Percentiles rank a stretch among this genome's conserved stretches.
Evolutionary conservation across 2,888 invertebrate genomes (phyloP).

Genomic region (Bellardia bayeri): DNA sequence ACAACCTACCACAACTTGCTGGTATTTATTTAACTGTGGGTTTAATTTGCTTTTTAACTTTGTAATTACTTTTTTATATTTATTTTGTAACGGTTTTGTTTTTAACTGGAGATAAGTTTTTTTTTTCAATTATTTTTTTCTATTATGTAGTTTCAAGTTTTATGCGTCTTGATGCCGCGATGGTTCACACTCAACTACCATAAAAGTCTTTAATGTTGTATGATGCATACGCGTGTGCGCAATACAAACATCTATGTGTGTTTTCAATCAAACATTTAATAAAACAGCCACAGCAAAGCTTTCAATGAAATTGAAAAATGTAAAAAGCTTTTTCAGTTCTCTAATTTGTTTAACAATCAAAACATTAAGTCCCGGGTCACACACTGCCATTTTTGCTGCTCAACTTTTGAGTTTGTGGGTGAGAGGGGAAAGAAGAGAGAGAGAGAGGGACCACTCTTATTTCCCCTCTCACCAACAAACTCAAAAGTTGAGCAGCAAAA

Average conservation of each 20-base stretch:
- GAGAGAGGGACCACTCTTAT: no score
- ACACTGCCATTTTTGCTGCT: no score
- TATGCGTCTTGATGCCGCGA: conserved; percentile 73
- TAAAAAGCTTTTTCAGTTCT: conserved; percentile 61
- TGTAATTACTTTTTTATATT: neutral
- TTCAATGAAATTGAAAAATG: conserved; percentile 29
- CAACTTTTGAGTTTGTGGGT: no score
- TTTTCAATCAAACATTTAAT: conserved; percentile 49
- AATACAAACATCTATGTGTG: conserved; percentile 40
- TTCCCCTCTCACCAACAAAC: no score
- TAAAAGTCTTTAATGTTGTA: conserved; percentile 56
- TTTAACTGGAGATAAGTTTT: neutral
- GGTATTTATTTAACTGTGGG: conserved; percentile 8
- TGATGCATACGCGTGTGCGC: conserved; percentile 66
- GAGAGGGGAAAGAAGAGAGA: no score
- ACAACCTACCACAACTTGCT: conserved; percentile 4
- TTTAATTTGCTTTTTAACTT: conserved; percentile 19
- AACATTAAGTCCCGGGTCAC: no score
- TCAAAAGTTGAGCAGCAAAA: no score
- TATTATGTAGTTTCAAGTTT: conserved; percentile 13
- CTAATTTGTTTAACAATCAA: conserved; percentile 26
- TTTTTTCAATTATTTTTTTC: neutral
- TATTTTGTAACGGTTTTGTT: conserved; percentile 59
- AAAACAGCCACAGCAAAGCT: conserved; percentile 46
- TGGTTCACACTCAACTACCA: conserved; percentile 73